phyloP scores from a whole-genome alignment of 1,140 invertebrate genomes.

The Sinella curviseta region DNA sequence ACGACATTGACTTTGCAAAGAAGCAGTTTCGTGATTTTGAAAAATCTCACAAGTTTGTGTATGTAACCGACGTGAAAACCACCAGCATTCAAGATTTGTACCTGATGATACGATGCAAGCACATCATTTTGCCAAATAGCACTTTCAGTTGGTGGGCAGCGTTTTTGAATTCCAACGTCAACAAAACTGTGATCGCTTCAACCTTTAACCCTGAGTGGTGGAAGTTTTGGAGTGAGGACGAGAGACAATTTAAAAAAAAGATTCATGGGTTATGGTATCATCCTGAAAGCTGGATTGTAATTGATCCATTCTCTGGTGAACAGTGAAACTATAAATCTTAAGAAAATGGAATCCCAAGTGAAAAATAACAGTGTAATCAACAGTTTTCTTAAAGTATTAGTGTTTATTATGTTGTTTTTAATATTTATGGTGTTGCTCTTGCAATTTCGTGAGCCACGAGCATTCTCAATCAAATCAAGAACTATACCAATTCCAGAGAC shows the following conservation, averaged over 20 bases:
- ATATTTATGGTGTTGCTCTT: background rate
- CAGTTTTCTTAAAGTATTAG: background rate
- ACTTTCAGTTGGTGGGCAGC: slow-evolving; percentile 41
- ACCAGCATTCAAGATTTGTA: slow-evolving; percentile 29
- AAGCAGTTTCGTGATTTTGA: background rate
- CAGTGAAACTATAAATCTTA: no score
- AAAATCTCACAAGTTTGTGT: background rate
- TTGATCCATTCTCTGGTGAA: background rate
- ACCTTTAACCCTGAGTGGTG: background rate
- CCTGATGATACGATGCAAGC: slow-evolving; percentile 32
- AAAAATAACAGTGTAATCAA: no score
- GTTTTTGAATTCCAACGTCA: slow-evolving; percentile 23
- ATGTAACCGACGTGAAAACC: slow-evolving; percentile 7
- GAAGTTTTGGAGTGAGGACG: no score
- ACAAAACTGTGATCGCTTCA: slow-evolving; percentile 29
- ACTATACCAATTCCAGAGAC: no score
- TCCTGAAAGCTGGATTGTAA: background rate
- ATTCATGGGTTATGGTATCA: no score
- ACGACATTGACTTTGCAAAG: slow-evolving; percentile 27
- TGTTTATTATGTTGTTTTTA: background rate
- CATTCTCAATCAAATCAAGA: background rate
- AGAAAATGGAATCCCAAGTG: no score
- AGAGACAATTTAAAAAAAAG: no score
- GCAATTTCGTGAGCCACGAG: background rate
- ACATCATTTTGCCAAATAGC: slow-evolving; percentile 36